phyloP scores from a whole-genome alignment of 92 coral and sea anemone species.

The Paragorgia papillata region DNA sequence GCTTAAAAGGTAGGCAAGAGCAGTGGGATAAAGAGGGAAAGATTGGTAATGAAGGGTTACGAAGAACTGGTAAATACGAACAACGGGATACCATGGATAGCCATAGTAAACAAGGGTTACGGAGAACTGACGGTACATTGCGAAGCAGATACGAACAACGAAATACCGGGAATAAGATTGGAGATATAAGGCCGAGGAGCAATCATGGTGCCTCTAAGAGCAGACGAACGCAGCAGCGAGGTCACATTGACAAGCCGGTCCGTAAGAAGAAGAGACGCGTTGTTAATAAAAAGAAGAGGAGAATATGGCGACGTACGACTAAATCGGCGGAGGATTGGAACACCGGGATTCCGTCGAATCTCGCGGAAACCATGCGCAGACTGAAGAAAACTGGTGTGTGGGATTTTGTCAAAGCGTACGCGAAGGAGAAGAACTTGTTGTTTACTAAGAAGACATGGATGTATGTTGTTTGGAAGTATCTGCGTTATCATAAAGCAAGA shows the following conservation, averaged over 20 bases:
- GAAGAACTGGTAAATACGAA: background rate
- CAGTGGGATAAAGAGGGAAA: background rate
- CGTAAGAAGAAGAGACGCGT: background rate
- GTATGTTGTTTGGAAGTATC: slow-evolving; percentile 39
- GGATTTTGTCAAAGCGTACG: slow-evolving; percentile 3
- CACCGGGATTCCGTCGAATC: background rate
- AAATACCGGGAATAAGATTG: no score
- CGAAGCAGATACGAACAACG: no score
- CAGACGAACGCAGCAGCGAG: background rate
- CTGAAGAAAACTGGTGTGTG: slow-evolving; percentile 12
- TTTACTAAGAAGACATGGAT: slow-evolving; percentile 21
- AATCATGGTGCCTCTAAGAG: no score
- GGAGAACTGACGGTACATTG: no score
- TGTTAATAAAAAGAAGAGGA: background rate
- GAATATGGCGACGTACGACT: background rate
- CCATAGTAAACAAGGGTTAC: no score
- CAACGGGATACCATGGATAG: background rate
- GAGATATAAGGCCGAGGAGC: no score
- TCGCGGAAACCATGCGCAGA: background rate
- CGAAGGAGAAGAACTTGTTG: slow-evolving; percentile 5
- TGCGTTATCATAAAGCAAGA: slow-evolving; percentile 20
- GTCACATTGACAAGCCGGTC: background rate
- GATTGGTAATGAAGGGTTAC: background rate
- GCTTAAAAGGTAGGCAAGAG: background rate
- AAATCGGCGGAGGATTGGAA: background rate